Conservation (phyloP, 1,140 invertebrate species). For the Drosophila asahinai region DNA sequence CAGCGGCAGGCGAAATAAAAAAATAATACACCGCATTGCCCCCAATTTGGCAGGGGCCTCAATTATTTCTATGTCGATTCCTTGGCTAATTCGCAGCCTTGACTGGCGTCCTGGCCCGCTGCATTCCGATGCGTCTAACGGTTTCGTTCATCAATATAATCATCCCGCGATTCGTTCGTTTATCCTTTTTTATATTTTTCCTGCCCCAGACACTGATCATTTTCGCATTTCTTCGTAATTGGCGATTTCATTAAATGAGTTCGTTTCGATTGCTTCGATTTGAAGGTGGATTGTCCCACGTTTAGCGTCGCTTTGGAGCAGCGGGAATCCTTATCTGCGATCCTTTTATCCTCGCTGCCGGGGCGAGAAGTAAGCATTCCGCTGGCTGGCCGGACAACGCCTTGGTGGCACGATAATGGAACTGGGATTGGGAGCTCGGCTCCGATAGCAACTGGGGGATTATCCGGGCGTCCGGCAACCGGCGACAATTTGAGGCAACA, state of each 20-base stretch:
- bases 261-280: slow-evolving; percentile 53
- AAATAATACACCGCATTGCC: slow-evolving; percentile 76
- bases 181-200: slow-evolving; percentile 44
- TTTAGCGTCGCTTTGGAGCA: slow-evolving; percentile 36
- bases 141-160: slow-evolving; percentile 62
- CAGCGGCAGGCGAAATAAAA: slow-evolving; percentile 28
- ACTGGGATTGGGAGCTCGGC: slow-evolving; percentile 42
- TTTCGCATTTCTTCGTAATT: slow-evolving; percentile 70
- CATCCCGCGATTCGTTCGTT: slow-evolving; percentile 55
- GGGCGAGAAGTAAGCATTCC: slow-evolving; percentile 66
- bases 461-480: slow-evolving; percentile 20
- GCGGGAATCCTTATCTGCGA: slow-evolving; percentile 17
- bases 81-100: slow-evolving; percentile 38
- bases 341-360: slow-evolving; percentile 6
- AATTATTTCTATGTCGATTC: slow-evolving; percentile 67
- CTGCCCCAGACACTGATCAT: slow-evolving; percentile 60
- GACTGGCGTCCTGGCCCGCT: slow-evolving; percentile 39
- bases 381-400: slow-evolving; percentile 48
- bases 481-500: slow-evolving; percentile 59
- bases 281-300: slow-evolving; percentile 7
- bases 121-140: slow-evolving; percentile 82
- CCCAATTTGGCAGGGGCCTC: slow-evolving; percentile 70
- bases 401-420: slow-evolving; percentile 55
- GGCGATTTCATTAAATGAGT: slow-evolving; percentile 73
- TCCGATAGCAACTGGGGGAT: slow-evolving; percentile 38